phyloP scores from a whole-genome alignment of 2,888 invertebrate species.

The Andricus quercusramuli region DNA sequence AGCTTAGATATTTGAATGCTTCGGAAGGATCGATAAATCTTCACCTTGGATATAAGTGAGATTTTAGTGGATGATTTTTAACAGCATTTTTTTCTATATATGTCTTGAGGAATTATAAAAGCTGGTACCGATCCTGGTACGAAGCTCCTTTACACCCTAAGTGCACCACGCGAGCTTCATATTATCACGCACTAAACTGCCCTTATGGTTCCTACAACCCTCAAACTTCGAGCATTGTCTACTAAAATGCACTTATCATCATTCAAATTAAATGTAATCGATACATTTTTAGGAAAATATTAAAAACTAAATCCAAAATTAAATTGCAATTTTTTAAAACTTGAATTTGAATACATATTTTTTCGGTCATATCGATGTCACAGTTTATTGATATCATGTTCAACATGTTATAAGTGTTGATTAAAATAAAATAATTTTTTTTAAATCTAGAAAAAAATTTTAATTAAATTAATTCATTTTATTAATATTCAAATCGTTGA shows the following conservation, averaged over 20 bases:
- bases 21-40: neutral
- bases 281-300: neutral
- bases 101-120: conserved; percentile 44
- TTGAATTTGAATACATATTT: no score
- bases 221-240: conserved; percentile 4
- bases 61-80: conserved; percentile 1
- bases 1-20: neutral
- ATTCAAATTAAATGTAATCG: conserved; percentile 3
- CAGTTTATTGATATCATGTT: no score
- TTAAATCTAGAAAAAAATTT: no score
- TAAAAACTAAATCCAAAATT: no score
- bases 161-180: conserved; percentile 55
- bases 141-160: conserved; percentile 56
- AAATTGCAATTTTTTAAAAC: no score
- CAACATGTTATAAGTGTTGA: no score
- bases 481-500: no score
- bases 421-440: no score
- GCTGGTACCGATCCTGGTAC: conserved; percentile 67
- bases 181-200: conserved; percentile 56
- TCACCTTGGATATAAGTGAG: neutral
- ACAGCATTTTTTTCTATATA: neutral
- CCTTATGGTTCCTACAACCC: neutral
- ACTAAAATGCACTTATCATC: neutral
- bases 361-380: no score
- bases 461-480: no score